A percentile compares a stretch with the other conserved stretches of the same genome.
Conservation (phyloP, 2,113 vertebrate genomes). For the Equus quagga region DNA sequence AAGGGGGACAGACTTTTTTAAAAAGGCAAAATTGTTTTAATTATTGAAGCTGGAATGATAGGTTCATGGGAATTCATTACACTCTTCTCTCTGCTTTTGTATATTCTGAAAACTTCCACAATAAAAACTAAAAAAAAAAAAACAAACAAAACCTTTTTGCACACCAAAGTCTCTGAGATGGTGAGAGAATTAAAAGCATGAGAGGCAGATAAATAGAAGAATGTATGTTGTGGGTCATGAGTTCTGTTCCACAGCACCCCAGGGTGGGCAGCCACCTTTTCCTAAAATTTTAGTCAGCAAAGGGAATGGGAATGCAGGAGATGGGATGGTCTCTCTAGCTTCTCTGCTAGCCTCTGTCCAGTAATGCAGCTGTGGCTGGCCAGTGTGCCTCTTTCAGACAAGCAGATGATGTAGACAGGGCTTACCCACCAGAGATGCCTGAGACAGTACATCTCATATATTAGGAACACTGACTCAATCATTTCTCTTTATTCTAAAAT, state of each 20-base stretch:
- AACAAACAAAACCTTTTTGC: neutral
- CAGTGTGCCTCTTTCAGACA: neutral
- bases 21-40: neutral
- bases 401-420: neutral
- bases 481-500: conserved; percentile 7
- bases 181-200: neutral
- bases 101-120: conserved; percentile 9
- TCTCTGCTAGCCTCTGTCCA: neutral
- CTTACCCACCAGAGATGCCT: neutral
- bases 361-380: neutral
- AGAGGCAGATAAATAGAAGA: neutral
- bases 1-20: neutral
- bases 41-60: neutral
- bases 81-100: neutral
- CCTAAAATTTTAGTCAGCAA: neutral
- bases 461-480: neutral
- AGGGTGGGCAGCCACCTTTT: neutral
- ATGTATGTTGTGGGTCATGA: neutral
- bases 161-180: neutral
- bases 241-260: neutral
- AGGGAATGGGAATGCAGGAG: neutral
- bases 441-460: neutral
- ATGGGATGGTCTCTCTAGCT: neutral
- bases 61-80: neutral
- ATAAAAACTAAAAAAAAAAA: neutral